Base-by-base conservation (phyloP, 1,140 invertebrate species). In the Heliothis virescens region DNA sequence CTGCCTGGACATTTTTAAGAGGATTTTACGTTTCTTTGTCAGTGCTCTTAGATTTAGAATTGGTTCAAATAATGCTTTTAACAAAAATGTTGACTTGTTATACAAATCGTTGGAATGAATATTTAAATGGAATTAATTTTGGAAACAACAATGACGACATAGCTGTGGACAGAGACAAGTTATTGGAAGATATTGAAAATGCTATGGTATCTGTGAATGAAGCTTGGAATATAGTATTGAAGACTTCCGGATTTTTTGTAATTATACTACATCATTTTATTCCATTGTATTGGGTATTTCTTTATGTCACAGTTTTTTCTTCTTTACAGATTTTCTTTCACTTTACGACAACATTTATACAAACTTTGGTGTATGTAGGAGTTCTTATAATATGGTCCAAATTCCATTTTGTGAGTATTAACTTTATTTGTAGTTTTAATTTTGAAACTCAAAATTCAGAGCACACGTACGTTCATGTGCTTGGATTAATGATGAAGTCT, bases 341-440 rank as follows among this genome's bases (percentile, higher is more conserved):
- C 41, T 67, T 50, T 16, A 50, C 50, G 18, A 67, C 47, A 1
- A 50, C 63, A 15, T 67, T 67, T 67, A 2, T 67, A 3, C 63
- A 67, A n/a, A 29, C 11, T 12, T 21, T 67, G 16, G 47, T 26
- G 0, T 67, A 67, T 11, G 63, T 67, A n/a, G 63, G 63, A 50
- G 12, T 67, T 21, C 16, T 67, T 9, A 50, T 67, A 67, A 50
- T 48, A 18, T 67, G 63, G 63, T 50, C 47, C 13, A 18, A 67
- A 21, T 3, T 3, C 12, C 10, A 67, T 12, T 48, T 67, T 48
- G 63, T 67, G 16, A 67, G 63, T 67, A 18, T 15, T 7, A 21
- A 59, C 5, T 53, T 13, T 53, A 26, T 26, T 26, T 26, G 1
- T 1, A 26, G 21, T 26, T 26, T 26, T 26, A 1, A 26, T 26